A percentile compares a stretch with the other conserved stretches of the same genome.
These are phyloP conservation scores for Gobio occitaniae DNA, from an alignment of 2,797 vertebrate species.

Conservation along the genomic window DNA sequence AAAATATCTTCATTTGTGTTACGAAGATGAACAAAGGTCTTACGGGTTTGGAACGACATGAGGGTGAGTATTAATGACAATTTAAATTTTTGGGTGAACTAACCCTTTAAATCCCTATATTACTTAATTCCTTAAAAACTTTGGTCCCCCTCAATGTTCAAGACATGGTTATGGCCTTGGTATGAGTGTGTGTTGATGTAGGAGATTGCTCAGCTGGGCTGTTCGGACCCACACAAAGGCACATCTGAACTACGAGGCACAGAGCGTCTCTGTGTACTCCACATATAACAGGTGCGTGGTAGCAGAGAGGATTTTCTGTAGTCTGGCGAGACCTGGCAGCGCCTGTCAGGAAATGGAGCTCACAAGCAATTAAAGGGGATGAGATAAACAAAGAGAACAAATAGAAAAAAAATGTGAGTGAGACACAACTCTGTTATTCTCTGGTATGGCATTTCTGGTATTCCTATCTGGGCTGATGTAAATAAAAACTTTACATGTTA, in stretches of 20 bases:
- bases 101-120: too few species aligned
- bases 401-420: slow-evolving; percentile 11
- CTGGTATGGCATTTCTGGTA: not conserved
- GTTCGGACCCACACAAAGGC: slow-evolving; percentile 56
- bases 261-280: slow-evolving; percentile 59
- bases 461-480: not conserved
- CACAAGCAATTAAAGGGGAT: slow-evolving; percentile 28
- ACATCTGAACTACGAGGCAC: slow-evolving; percentile 57
- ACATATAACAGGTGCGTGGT: slow-evolving; percentile 42
- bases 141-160: too few species aligned
- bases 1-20: too few species aligned
- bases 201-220: slow-evolving; percentile 38
- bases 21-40: too few species aligned
- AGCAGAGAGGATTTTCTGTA: slow-evolving; percentile 36
- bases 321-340: slow-evolving; percentile 69
- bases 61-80: too few species aligned
- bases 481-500: not conserved
- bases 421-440: not conserved
- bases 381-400: slow-evolving; percentile 27
- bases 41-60: too few species aligned
- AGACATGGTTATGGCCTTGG: too few species aligned
- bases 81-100: too few species aligned
- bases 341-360: slow-evolving; percentile 58
- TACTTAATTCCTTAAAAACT: not conserved
- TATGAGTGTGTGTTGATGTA: slow-evolving; percentile 21